Percentiles rank a stretch among this genome's conserved stretches.
These are phyloP conservation scores for Acanthochromis polyacanthus DNA, from an alignment of 2,113 vertebrate species.

Conservation along the genomic window DNA sequence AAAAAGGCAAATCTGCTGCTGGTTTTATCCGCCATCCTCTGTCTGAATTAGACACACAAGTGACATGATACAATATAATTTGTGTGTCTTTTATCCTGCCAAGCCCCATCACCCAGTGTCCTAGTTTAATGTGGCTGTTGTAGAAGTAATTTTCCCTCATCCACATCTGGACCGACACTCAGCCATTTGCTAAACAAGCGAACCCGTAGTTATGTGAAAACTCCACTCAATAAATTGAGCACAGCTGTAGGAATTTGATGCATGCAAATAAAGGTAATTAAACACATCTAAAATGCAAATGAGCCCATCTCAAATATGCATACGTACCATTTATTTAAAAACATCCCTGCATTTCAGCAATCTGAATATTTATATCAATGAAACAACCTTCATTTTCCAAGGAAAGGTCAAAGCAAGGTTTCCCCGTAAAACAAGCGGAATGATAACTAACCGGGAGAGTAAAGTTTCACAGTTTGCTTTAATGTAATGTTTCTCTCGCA, in stretches of 20 bases:
- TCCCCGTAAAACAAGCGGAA: slow-evolving; percentile 12
- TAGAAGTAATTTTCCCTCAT: not conserved
- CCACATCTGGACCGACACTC: not conserved
- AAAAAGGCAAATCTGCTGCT: slow-evolving; percentile 40
- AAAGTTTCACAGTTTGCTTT: not conserved
- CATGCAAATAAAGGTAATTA: slow-evolving; percentile 66
- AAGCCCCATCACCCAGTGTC: not conserved
- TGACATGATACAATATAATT: slow-evolving; percentile 4
- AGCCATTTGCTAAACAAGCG: slow-evolving; percentile 23
- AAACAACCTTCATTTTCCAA: slow-evolving; percentile 26
- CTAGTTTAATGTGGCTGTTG: not conserved
- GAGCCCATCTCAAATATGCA: slow-evolving; percentile 18
- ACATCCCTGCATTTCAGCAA: slow-evolving; percentile 23
- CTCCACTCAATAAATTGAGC: slow-evolving; percentile 43
- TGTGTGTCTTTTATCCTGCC: not conserved
- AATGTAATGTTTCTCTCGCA: not conserved
- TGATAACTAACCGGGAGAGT: slow-evolving; percentile 29
- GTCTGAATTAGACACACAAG: slow-evolving; percentile 12
- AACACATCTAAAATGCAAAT: slow-evolving; percentile 68
- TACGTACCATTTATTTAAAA: slow-evolving; percentile 52
- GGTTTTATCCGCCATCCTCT: not conserved
- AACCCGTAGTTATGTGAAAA: slow-evolving; percentile 44
- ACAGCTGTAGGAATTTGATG: slow-evolving; percentile 66
- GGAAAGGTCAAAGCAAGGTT: slow-evolving; percentile 36
- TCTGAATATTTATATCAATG: slow-evolving; percentile 51